Conservation (phyloP, 2,113 vertebrate species). For the Rhineura floridana region DNA sequence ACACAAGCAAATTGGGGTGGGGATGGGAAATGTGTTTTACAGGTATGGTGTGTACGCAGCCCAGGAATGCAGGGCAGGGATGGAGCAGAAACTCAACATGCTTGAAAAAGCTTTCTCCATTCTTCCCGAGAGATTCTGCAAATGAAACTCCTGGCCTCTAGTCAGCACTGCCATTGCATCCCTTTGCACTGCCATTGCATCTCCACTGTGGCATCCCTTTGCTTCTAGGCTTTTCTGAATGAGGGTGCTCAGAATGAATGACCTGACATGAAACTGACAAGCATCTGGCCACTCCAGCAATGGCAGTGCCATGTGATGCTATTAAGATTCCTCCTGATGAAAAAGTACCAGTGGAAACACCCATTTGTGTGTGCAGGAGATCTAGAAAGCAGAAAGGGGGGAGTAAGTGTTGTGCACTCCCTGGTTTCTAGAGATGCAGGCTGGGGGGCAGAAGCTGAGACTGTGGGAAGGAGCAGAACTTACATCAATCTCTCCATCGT, state of each 20-base stretch:
- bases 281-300: background rate
- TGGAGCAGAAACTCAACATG: background rate
- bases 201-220: background rate
- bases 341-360: background rate
- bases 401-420: background rate
- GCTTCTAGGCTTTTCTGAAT: background rate
- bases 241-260: background rate
- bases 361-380: background rate
- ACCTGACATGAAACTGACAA: background rate
- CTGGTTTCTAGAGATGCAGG: too few species aligned
- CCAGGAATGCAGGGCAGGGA: too few species aligned
- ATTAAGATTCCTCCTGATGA: background rate
- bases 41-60: too few species aligned
- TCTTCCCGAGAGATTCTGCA: background rate
- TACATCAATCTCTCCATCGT: conserved; percentile 98
- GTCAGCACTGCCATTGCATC: background rate
- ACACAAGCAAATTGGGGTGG: background rate
- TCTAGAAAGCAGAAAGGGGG: background rate
- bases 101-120: background rate
- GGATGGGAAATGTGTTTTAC: too few species aligned
- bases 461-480: conserved; percentile 68
- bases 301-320: background rate
- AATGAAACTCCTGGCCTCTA: background rate
- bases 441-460: background rate
- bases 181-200: background rate